phyloP scores from a whole-genome alignment of 2,888 invertebrate genomes.

The Ptilodon capucinus region DNA sequence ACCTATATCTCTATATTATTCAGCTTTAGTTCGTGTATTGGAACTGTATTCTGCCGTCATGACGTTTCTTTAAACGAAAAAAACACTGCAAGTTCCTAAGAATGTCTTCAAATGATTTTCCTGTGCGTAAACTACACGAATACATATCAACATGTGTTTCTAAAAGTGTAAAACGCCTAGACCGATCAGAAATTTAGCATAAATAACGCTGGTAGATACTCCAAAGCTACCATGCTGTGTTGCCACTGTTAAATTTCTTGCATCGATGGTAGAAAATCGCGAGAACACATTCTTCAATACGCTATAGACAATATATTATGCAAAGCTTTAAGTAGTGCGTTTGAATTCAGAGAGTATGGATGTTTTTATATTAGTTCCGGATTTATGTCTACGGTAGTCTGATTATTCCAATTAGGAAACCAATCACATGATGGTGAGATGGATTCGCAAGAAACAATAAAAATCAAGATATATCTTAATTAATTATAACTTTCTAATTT shows the following conservation, averaged over 20 bases:
- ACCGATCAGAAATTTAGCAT: conserved; percentile 54
- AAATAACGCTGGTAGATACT: conserved; percentile 52
- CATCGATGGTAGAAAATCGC: conserved; percentile 40
- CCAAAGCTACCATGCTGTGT: conserved; percentile 57
- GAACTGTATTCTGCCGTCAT: background rate
- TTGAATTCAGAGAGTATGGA: too few species aligned
- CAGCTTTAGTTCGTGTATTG: background rate
- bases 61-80: conserved; percentile 10
- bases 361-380: too few species aligned
- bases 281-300: conserved; percentile 31
- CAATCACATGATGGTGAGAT: too few species aligned
- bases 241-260: conserved; percentile 57
- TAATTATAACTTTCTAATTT: too few species aligned
- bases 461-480: too few species aligned
- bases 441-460: too few species aligned
- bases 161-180: too few species aligned
- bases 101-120: conserved; percentile 40
- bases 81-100: conserved; percentile 43
- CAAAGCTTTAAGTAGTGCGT: conserved; percentile 39
- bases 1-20: too few species aligned
- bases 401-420: too few species aligned
- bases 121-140: background rate
- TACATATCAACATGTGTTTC: too few species aligned
- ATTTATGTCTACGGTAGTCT: too few species aligned
- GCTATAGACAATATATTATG: conserved; percentile 45